A percentile compares a stretch with the other conserved stretches of the same genome.
phyloP scores from a whole-genome alignment of 1,140 invertebrate species.

The Drosophila burlai region DNA sequence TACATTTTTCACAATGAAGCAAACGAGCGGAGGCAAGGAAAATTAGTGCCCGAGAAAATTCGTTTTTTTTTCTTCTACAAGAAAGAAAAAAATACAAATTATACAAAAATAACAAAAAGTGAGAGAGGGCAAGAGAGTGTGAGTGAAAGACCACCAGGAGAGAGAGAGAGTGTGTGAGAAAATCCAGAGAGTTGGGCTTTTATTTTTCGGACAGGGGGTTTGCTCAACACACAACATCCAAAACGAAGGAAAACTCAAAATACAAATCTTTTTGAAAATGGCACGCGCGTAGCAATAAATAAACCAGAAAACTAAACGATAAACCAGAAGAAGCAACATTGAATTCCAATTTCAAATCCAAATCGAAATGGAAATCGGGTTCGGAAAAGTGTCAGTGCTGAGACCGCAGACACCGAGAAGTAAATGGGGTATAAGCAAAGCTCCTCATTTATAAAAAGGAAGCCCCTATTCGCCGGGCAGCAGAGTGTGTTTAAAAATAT shows the following conservation, averaged over 20 bases:
- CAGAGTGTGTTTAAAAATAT: constrained; percentile 58
- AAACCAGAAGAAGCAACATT: constrained; percentile 2
- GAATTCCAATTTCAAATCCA: not conserved
- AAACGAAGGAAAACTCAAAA: constrained; percentile 16
- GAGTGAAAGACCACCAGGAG: constrained; percentile 1
- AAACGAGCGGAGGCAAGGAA: constrained; percentile 76
- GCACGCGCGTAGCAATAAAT: constrained; percentile 75
- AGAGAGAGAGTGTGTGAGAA: not conserved
- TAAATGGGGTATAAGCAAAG: constrained; percentile 51
- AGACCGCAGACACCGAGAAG: constrained; percentile 32
- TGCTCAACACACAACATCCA: constrained; percentile 19
- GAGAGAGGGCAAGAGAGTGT: constrained; percentile 15
- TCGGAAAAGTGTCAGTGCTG: constrained; percentile 14
- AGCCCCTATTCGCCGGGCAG: constrained; percentile 34
- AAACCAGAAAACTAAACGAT: constrained; percentile 32
- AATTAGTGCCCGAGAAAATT: constrained; percentile 51
- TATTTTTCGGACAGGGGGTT: constrained; percentile 16
- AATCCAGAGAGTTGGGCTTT: constrained; percentile 29
- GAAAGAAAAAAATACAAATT: constrained; percentile 29
- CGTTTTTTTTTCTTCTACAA: constrained; percentile 23
- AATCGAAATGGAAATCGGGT: constrained; percentile 21
- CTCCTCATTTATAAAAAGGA: constrained; percentile 33
- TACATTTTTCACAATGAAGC: constrained; percentile 82
- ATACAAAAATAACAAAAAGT: constrained; percentile 66
- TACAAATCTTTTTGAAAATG: constrained; percentile 57